These are phyloP conservation scores for Lepidostoma basale DNA, from an alignment of 1,140 invertebrate genomes.

Conservation along the genomic window DNA sequence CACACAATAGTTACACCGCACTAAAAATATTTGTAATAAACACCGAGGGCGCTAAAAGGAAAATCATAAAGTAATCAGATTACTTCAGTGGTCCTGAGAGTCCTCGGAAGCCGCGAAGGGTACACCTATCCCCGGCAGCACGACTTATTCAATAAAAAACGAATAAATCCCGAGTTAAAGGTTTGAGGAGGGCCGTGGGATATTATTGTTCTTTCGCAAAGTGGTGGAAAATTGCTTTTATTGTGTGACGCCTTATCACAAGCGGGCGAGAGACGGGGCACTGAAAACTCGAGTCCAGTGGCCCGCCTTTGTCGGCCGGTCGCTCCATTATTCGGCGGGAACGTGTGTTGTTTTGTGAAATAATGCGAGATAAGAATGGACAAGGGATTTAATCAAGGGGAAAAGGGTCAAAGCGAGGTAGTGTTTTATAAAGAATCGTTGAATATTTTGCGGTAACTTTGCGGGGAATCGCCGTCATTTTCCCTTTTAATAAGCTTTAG, in stretches of 20 bases:
- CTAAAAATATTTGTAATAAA: no score
- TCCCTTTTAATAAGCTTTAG: no score
- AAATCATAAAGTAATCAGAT: no score
- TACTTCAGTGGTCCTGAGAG: no score
- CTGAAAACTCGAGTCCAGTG: neutral
- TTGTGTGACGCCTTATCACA: neutral
- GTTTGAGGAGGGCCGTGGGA: neutral
- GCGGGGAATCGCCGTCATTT: no score
- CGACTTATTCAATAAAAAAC: constrained; percentile 8
- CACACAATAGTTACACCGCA: no score
- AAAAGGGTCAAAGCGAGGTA: neutral
- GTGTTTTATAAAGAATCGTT: neutral
- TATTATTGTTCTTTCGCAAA: constrained; percentile 9
- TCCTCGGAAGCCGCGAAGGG: no score
- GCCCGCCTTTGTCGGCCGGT: no score
- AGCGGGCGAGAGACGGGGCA: neutral
- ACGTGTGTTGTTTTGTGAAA: neutral
- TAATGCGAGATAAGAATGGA: neutral
- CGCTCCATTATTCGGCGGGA: no score
- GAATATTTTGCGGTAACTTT: no score
- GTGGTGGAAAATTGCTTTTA: constrained; percentile 14
- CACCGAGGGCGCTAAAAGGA: no score
- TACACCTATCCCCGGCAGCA: no score
- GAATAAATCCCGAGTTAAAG: neutral
- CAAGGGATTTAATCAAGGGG: constrained; percentile 1